phyloP scores from a whole-genome alignment of 2,888 invertebrate species.

The Eurytoma californica region DNA sequence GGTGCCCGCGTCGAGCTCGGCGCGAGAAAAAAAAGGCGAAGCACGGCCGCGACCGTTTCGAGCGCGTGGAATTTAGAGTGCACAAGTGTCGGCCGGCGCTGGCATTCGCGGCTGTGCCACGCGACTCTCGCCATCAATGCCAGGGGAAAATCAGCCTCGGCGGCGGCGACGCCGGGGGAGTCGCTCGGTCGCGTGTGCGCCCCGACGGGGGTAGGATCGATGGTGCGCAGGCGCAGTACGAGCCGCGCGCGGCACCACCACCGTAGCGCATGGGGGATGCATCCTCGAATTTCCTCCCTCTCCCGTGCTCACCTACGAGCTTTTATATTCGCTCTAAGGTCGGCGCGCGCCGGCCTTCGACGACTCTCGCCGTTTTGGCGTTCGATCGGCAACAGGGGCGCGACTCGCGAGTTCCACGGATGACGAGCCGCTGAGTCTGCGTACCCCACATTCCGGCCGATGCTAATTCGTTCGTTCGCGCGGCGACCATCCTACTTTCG shows the following conservation, averaged over 20 bases:
- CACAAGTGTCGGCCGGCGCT: background rate
- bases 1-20: background rate
- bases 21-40: background rate
- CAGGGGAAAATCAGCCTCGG: background rate
- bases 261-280: constrained; percentile 10
- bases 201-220: constrained; percentile 30
- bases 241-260: background rate
- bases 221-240: constrained; percentile 49
- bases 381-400: too few species aligned
- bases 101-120: background rate
- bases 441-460: constrained; percentile 10
- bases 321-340: constrained; percentile 4
- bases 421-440: constrained; percentile 18
- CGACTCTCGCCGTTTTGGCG: constrained; percentile 23
- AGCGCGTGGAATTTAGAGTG: constrained; percentile 3
- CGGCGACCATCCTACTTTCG: too few species aligned
- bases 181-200: too few species aligned
- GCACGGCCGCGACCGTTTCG: background rate
- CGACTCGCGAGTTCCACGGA: constrained; percentile 1
- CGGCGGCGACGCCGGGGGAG: too few species aligned
- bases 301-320: background rate
- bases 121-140: too few species aligned
- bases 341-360: background rate
- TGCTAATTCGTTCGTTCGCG: constrained; percentile 9
- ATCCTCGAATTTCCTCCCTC: background rate